phyloP scores from a whole-genome alignment of 2,113 vertebrate species.

The human (Homo sapiens) region DNA sequence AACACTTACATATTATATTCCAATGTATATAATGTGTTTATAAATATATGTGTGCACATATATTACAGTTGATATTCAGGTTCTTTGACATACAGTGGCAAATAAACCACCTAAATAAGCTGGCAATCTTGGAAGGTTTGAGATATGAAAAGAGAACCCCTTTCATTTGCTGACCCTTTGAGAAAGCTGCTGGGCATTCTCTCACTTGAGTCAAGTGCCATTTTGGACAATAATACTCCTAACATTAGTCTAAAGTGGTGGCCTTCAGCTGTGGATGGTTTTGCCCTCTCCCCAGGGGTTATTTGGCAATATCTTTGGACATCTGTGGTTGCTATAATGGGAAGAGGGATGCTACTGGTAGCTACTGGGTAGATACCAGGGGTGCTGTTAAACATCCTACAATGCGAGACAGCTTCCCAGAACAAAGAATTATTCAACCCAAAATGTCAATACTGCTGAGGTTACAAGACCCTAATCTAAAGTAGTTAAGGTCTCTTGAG shows the following conservation, averaged over 20 bases:
- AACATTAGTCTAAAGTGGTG: not conserved
- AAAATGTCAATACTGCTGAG: not conserved
- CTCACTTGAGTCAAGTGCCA: not conserved
- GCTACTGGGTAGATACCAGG: not conserved
- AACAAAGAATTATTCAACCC: not conserved
- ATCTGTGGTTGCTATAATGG: not conserved
- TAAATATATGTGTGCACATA: not conserved
- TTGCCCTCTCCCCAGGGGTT: not conserved
- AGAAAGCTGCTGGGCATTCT: not conserved
- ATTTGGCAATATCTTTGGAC: not conserved
- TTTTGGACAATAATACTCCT: not conserved
- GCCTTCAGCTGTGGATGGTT: not conserved
- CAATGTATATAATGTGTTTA: not conserved
- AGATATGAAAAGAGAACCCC: not conserved
- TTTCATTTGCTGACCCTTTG: not conserved
- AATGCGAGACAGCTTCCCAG: not conserved
- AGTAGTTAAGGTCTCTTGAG: not conserved
- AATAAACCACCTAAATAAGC: not conserved
- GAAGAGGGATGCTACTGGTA: not conserved
- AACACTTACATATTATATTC: not conserved
- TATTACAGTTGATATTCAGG: not conserved
- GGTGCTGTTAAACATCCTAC: not conserved
- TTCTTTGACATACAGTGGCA: not conserved
- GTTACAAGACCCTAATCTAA: not conserved
- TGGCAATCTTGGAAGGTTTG: not conserved